phyloP scores from a whole-genome alignment of 2,888 invertebrate species.

The Theristus sp. region DNA sequence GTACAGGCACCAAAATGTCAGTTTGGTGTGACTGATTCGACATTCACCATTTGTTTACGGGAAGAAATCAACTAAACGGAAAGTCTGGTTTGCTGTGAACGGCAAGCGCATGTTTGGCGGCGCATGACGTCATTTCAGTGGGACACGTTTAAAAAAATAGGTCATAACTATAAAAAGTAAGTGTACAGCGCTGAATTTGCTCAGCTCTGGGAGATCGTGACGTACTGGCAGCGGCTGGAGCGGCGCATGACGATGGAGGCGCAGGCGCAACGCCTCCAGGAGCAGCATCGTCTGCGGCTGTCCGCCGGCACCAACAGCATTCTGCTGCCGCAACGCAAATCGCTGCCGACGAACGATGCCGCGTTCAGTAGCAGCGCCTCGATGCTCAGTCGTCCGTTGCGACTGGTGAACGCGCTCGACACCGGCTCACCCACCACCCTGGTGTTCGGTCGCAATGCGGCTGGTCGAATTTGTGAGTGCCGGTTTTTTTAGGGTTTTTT shows the following conservation, averaged over 20 bases:
- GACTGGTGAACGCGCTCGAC: too few relatives aligned
- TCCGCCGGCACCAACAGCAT: neutral
- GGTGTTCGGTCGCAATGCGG: neutral
- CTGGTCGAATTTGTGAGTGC: neutral
- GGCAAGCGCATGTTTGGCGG: too few relatives aligned
- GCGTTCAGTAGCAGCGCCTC: neutral
- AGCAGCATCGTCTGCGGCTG: neutral
- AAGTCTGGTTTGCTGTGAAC: too few relatives aligned
- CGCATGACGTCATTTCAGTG: too few relatives aligned
- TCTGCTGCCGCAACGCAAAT: neutral
- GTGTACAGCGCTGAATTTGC: too few relatives aligned
- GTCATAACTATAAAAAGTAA: too few relatives aligned
- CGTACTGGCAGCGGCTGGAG: conserved; percentile 11
- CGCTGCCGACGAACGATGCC: neutral
- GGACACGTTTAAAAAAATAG: too few relatives aligned
- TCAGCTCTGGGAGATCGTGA: conserved; percentile 19
- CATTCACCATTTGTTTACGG: too few relatives aligned
- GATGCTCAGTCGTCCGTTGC: neutral
- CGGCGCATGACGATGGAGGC: neutral
- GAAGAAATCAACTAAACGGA: too few relatives aligned
- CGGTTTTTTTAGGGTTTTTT: too few relatives aligned
- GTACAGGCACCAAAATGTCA: too few relatives aligned
- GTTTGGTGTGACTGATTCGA: too few relatives aligned
- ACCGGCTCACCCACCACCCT: neutral
- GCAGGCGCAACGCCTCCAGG: neutral